Percentiles rank a stretch among this genome's conserved stretches.
Evolutionary conservation across 2,113 vertebrate species (phyloP).

Genomic region (Zootoca vivipara): DNA sequence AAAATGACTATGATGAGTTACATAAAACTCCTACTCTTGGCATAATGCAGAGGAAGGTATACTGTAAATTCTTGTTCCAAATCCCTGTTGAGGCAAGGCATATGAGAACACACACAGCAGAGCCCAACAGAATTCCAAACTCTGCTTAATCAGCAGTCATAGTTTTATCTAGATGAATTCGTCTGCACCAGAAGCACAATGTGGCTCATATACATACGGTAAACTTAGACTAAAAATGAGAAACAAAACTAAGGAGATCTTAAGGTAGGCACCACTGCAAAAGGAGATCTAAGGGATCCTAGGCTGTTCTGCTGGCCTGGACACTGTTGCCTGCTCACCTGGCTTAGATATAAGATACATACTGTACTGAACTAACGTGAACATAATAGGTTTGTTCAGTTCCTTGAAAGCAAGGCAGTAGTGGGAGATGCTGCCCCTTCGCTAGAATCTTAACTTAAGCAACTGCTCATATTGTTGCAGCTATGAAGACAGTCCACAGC

Average conservation of each 20-base stretch:
- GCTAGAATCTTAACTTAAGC: neutral
- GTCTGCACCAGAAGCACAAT: neutral
- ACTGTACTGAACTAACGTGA: neutral
- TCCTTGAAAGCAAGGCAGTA: neutral
- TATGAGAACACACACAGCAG: neutral
- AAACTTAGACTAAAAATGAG: neutral
- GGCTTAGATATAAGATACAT: neutral
- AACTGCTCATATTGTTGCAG: neutral
- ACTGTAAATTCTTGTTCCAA: neutral
- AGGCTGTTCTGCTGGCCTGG: neutral
- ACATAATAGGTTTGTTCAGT: neutral
- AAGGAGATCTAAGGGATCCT: neutral
- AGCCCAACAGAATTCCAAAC: neutral
- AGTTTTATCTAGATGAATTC: neutral
- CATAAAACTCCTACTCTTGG: too few species aligned
- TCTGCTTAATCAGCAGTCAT: neutral
- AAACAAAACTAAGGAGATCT: neutral
- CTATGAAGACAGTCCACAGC: neutral
- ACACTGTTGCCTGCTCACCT: neutral
- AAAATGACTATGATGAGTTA: neutral
- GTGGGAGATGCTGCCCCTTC: neutral
- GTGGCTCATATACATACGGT: neutral
- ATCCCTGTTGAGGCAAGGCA: neutral
- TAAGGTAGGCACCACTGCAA: neutral
- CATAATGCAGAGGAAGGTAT: neutral